Evolutionary conservation across 2,797 vertebrate genomes (phyloP).

Genomic region (Arnoldichthys spilopterus): DNA sequence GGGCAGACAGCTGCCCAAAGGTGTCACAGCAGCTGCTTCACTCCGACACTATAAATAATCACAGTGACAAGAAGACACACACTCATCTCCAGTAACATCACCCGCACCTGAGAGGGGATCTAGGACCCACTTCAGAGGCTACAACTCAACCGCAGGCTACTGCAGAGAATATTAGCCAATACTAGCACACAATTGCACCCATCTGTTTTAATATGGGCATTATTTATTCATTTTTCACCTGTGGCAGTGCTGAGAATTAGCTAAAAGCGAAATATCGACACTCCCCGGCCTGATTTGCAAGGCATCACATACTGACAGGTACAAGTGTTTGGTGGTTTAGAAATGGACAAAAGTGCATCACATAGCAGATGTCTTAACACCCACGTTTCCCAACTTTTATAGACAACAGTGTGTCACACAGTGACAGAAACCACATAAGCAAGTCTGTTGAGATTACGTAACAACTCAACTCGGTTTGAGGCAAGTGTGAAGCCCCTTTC

Average conservation of each 20-base stretch:
- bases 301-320: not conserved
- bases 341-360: too few relatives aligned
- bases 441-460: too few relatives aligned
- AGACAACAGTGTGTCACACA: too few relatives aligned
- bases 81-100: conserved; percentile 26
- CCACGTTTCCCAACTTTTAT: too few relatives aligned
- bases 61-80: conserved; percentile 17
- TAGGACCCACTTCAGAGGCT: not conserved
- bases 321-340: too few relatives aligned
- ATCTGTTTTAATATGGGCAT: not conserved
- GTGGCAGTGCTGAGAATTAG: not conserved
- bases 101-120: not conserved
- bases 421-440: too few relatives aligned
- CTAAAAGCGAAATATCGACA: not conserved
- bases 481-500: too few relatives aligned
- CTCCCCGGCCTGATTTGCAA: not conserved
- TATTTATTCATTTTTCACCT: not conserved
- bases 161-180: conserved; percentile 20
- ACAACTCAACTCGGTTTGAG: too few relatives aligned
- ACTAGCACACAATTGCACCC: not conserved
- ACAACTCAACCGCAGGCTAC: not conserved
- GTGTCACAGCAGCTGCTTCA: conserved; percentile 63
- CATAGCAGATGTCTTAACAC: too few relatives aligned
- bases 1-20: conserved; percentile 55
- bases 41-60: conserved; percentile 65